Evolutionary conservation across 2,113 vertebrate genomes (phyloP), one percentile per base, ranked within the genome.

Genomic region (Psilopsiagon aurifrons): DNA sequence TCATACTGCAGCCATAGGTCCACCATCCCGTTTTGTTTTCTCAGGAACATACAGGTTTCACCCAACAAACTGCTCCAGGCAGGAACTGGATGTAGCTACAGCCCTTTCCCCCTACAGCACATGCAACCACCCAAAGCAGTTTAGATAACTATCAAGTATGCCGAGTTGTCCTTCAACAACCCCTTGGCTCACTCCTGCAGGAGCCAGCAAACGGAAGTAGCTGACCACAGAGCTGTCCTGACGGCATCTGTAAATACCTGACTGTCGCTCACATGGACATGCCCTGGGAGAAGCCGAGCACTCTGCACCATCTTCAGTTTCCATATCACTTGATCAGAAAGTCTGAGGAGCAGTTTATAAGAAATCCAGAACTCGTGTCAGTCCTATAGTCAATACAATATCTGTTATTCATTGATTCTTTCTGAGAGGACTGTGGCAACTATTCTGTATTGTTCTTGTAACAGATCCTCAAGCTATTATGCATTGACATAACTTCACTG

Each of bases 231-330:
- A 59, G 57, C 57, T 6, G 15, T 23, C 55, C 59, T 3, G 5
- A 33, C 33, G 27, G 35, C 52, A 14, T 51, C 73, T 44, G n/a
- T 1, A 11, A 39, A 17, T 5, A 4, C 1, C 54, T 1, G 8
- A 4, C 8, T 10, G 0, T 12, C 33, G 2, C 31, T 15, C 25
- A 1, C 18, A 3, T 0, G 10, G 13, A 29, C 17, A 11, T 15
- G 7, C 5, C 70, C 55, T 0, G 0, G 11, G 39, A 27, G 23
- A 33, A 29, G 51, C 54, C 1, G 3, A 63, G 74, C 13, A 2
- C 63, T 16, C 71, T 1, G 23, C 63, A 43, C 22, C 10, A 0
- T 2, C 94, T 44, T 46, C 62, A 1, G 13, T 11, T 23, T 47
- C 31, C 29, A 1, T 2, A 6, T 8, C 5, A 22, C 54, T 85